A percentile compares a stretch with the other conserved stretches of the same genome.
phyloP scores from a whole-genome alignment of 2,113 vertebrate species.

The Anguilla rostrata region DNA sequence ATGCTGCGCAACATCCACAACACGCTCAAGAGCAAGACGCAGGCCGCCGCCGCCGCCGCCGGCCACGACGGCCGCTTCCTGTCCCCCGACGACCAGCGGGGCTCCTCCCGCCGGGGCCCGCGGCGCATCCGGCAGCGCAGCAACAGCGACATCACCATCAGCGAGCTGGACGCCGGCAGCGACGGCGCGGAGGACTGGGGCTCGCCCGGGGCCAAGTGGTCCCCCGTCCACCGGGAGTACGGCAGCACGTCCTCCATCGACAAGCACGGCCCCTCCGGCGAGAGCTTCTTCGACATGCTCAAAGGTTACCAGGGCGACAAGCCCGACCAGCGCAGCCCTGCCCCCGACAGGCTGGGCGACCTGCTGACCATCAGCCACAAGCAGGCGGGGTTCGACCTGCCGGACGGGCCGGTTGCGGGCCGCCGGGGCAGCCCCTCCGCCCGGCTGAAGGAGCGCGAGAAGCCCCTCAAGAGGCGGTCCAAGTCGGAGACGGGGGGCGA shows the following conservation, averaged over 20 bases:
- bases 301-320: conserved; percentile 87
- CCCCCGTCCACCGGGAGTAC: conserved; percentile 89
- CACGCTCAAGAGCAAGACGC: conserved; percentile 83
- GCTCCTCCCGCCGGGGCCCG: conserved; percentile 74
- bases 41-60: conserved; percentile 38
- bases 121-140: conserved; percentile 88
- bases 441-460: conserved; percentile 87
- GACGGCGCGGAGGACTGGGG: conserved; percentile 90
- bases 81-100: conserved; percentile 79
- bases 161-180: conserved; percentile 83
- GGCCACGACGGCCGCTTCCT: conserved; percentile 80
- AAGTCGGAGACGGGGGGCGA: conserved; percentile 94
- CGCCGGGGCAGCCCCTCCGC: conserved; percentile 73
- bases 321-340: conserved; percentile 79
- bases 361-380: conserved; percentile 74
- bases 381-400: conserved; percentile 68
- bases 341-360: conserved; percentile 80
- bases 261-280: conserved; percentile 86
- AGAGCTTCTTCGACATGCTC: conserved; percentile 89
- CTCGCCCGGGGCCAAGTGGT: conserved; percentile 79
- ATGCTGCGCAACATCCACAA: conserved; percentile 93
- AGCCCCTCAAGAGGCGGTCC: conserved; percentile 87
- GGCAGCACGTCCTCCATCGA: conserved; percentile 98
- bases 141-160: conserved; percentile 93
- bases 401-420: conserved; percentile 71